Conservation (phyloP, 37 sponge, comb jelly and placozoan species). For the Diacarnus erythraeanus region DNA sequence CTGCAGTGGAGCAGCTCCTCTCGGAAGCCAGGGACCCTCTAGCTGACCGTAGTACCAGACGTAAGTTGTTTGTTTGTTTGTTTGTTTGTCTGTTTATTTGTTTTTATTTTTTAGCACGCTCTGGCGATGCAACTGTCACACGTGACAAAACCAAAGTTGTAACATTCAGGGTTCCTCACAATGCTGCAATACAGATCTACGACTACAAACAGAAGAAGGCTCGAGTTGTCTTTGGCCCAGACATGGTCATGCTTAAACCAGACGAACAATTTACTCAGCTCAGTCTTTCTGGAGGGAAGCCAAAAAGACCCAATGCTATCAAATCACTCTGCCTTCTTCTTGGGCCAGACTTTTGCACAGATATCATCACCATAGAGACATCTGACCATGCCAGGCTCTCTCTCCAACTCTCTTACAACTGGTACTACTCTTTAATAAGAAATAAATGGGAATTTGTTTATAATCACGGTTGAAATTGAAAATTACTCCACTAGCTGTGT, state of each 20-base stretch:
- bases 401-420: slow-evolving; percentile 98
- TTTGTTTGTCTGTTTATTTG: no score
- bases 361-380: slow-evolving; percentile 99
- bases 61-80: no score
- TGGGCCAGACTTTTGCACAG: slow-evolving; percentile 99
- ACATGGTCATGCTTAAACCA: slow-evolving; percentile 97
- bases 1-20: slow-evolving; percentile 93
- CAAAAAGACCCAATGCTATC: slow-evolving; percentile 98
- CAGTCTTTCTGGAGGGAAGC: slow-evolving; percentile 99
- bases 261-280: slow-evolving; percentile 99
- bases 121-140: slow-evolving; percentile 46
- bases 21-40: slow-evolving; percentile 90
- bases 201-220: slow-evolving; percentile 99
- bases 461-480: no score
- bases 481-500: no score
- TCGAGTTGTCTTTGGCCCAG: slow-evolving; percentile 98
- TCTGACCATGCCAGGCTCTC: slow-evolving; percentile 97
- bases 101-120: slow-evolving; percentile 37
- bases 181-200: slow-evolving; percentile 99
- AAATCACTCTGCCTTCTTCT: slow-evolving; percentile 96
- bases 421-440: no score
- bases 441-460: no score
- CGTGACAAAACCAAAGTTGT: slow-evolving; percentile 97
- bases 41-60: slow-evolving; percentile 84
- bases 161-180: slow-evolving; percentile 96